Conservation (phyloP, 2,113 vertebrate species). For the Hippocampus mohnikei region DNA sequence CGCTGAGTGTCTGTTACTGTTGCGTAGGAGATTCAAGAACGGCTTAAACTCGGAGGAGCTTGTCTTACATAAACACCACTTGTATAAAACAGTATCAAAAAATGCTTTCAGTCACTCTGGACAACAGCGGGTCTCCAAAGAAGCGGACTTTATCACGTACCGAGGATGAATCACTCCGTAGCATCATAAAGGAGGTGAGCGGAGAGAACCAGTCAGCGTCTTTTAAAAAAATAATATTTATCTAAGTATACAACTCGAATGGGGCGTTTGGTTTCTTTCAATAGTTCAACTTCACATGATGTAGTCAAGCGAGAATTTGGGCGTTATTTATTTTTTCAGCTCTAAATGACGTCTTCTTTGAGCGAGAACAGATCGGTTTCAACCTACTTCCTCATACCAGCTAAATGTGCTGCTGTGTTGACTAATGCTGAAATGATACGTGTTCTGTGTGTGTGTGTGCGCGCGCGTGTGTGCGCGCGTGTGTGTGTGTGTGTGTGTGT, state of each 20-base stretch:
- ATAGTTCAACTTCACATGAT: not conserved
- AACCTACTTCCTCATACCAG: constrained; percentile 21
- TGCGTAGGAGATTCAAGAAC: constrained; percentile 10
- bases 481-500: not conserved
- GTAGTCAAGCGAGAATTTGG: too few relatives aligned
- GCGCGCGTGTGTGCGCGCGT: not conserved
- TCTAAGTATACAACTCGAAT: not conserved
- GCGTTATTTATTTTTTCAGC: not conserved
- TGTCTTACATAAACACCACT: constrained; percentile 32
- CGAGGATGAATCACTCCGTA: constrained; percentile 75
- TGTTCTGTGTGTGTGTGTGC: not conserved
- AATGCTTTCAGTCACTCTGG: constrained; percentile 67
- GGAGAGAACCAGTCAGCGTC: not conserved
- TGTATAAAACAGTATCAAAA: constrained; percentile 12
- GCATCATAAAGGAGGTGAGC: constrained; percentile 72
- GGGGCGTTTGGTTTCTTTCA: not conserved
- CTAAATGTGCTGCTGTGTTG: not conserved
- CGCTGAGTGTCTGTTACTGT: not conserved
- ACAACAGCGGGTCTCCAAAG: constrained; percentile 63
- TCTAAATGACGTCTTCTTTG: not conserved
- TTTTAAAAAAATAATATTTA: too few relatives aligned
- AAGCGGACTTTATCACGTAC: constrained; percentile 70
- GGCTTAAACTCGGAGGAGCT: constrained; percentile 16
- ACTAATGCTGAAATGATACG: not conserved
- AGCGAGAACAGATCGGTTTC: not conserved